Evolutionary conservation across 2,113 vertebrate species (phyloP), one percentile per base, ranked within the genome.

Genomic region (Vidua macroura): DNA sequence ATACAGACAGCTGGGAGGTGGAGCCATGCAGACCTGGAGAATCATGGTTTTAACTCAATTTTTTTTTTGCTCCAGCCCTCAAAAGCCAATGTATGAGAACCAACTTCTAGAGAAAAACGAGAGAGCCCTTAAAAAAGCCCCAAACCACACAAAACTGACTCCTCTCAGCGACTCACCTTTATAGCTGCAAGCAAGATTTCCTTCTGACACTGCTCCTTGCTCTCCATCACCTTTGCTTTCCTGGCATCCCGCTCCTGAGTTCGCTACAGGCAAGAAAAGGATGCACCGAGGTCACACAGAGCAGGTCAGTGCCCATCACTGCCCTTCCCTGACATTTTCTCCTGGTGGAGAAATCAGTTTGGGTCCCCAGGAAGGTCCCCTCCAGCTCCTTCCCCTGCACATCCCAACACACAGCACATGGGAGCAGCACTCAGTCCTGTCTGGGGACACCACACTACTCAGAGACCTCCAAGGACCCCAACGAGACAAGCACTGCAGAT

Each of bases 191-290:
- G 96, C 63, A 99, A 94, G 53, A 91, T 78, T 37, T 98, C 97
- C 86, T 97, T 98, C 67, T 98, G 96, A 37, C 53, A 31, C 23
- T 88, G 95, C 64, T 98, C 70, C 72, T 98, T 99, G 85, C 98
- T 99, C 89, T 98, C 98, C 93, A 98, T 98, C 43, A 92, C 33
- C 80, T 98, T 98, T 52, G 98, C 98, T 93, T 98, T 99, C 96
- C 99, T 98, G 39, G 97, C 83, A 95, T 99, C 99, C 93, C 99
- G 97, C 63, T 99, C 98, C 79, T 98, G 96, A 63, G 73, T 95
- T 91, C 99, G 97, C 99, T 99, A 21, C 4, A 84, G 6, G 37
- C 2, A 92, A 85, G 76, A 67, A 35, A 88, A 93, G 62, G 48
- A 80, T 31, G 67, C 35, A 73, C 52, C 16, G 9, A 0, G 16